Base-by-base conservation (phyloP, 2,797 vertebrate species). In the Microctenopoma stevenorrisi region DNA sequence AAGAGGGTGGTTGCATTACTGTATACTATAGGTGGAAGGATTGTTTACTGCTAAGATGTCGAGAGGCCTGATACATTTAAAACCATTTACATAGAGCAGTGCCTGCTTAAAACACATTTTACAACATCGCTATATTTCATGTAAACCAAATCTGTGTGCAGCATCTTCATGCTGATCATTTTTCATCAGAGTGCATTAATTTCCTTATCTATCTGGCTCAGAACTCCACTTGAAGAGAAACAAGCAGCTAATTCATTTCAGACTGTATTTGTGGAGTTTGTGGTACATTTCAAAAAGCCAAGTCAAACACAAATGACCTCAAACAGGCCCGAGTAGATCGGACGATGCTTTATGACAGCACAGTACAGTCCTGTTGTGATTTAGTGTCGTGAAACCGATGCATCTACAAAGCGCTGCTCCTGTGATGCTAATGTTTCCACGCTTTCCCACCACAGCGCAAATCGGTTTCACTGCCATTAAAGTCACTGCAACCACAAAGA, bases 401-500 rank as follows among this genome's bases (percentile, higher is more conserved):
- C 11, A 13, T 47, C 35, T 25, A 47, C 35, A 62, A 55, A 58
- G 15, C 18, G 28, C 49, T n/a, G 25, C 50, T 43, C 44, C 25
- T 64, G 25, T n/a, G 15, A 73, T 43, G 16, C 40, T 59, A 68
- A 43, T 40, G 37, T 15, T 26, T 22, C 18, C 22, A 13, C 33
- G 49, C 14, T 26, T 59, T 71, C 70, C 61, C 16, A 53, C 59
- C 1, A 30, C 40, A 12, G 28, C 12, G 33, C 26, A 64, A 74
- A 76, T 46, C 56, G 0, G 2, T 66, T 69, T 71, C 13, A 6
- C 40, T 25, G 25, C 18, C 22, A 73, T n/a, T 40, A 37, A 55
- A 66, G 62, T 55, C n/a, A n/a, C 16, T 43, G 58, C 25, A n/a
- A 46, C 64, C 25, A 15, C 46, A 25, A 69, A 52, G 69, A 74